Base-by-base conservation (phyloP, 2,888 invertebrate genomes). In the Sepioteuthis lessoniana region DNA sequence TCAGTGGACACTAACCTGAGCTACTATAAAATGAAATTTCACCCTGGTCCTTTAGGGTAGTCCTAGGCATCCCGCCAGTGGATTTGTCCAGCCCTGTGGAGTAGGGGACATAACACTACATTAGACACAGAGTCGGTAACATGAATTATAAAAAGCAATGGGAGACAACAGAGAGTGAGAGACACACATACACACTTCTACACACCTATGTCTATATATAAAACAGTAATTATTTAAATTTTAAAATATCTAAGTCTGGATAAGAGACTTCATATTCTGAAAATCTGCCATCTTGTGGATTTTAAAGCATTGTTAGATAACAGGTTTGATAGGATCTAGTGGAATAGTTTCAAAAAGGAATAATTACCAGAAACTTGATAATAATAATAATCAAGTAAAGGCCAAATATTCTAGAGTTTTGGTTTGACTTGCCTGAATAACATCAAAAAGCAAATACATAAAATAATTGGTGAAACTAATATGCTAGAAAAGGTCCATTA, bases 31-130 rank as follows among this genome's bases (percentile, higher is more conserved):
- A 92, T 92, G 92, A 92, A 92, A 92, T 42, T 92, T 92, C 92
- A 92, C 92, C 92, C 92, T 92, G 92, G 92, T 92, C 92, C 92
- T 92, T 92, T 92, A 92, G 92, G 92, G 92, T 47, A 92, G 92
- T 92, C 92, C 92, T 92, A 92, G 92, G 92, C 92, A 92, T 92
- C 92, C 92, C 92, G 47, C 92, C 92, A 92, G 92, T 92, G 92
- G 92, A 92, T 92, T 92, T 92, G 92, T 92, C 92, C 92, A 92
- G 92, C 92, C 92, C 92, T 92, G 92, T 92, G 92, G 92, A 92
- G 92, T 92, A 92, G 92, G 92, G 92, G 92, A 92, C 92, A 92
- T 47, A 92, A 92, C 42, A 92, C 92, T 92, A 92, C 42, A 46
- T 92, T 92, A 92, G 31, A 92, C 91, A 55, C 76, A 76, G 76